phyloP scores from a whole-genome alignment of 2,888 invertebrate genomes.

The Cristatella mucedo region DNA sequence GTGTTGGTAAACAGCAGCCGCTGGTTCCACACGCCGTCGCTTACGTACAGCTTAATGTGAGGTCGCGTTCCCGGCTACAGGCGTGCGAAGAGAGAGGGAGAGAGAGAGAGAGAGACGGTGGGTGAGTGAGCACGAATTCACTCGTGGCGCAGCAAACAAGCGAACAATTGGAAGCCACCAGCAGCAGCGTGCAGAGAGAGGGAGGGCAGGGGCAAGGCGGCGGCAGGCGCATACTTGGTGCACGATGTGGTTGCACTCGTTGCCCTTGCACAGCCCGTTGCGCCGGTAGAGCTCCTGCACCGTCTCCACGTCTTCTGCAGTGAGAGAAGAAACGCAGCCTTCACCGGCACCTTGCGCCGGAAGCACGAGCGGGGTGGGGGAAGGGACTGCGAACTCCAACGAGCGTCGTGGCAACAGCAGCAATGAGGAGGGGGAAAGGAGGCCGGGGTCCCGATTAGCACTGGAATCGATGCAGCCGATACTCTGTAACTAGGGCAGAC shows the following conservation, averaged over 20 bases:
- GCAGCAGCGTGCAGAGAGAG: neutral
- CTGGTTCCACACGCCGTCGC: conserved; percentile 27
- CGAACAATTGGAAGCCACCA: neutral
- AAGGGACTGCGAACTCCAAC: no score
- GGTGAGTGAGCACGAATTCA: neutral
- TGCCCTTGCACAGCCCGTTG: conserved; percentile 25
- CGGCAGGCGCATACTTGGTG: conserved; percentile 26
- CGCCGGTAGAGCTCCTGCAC: conserved; percentile 17
- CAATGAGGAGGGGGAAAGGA: no score
- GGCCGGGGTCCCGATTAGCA: no score
- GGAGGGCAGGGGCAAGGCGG: no score
- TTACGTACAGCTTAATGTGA: conserved; percentile 26
- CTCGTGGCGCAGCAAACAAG: neutral
- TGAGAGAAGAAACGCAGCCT: no score
- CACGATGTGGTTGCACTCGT: conserved; percentile 27
- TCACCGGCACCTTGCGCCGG: no score
- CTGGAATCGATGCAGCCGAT: no score
- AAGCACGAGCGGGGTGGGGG: no score
- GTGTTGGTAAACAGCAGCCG: conserved; percentile 27
- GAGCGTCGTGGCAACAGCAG: no score
- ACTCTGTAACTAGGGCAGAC: no score
- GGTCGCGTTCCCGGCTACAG: conserved; percentile 15
- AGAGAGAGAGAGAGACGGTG: no score
- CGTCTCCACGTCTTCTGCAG: conserved; percentile 13
- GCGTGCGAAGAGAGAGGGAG: no score